Evolutionary conservation across 2,113 vertebrate species (phyloP), one percentile per base, ranked within the genome.

Genomic region (Apteryx owenii): DNA sequence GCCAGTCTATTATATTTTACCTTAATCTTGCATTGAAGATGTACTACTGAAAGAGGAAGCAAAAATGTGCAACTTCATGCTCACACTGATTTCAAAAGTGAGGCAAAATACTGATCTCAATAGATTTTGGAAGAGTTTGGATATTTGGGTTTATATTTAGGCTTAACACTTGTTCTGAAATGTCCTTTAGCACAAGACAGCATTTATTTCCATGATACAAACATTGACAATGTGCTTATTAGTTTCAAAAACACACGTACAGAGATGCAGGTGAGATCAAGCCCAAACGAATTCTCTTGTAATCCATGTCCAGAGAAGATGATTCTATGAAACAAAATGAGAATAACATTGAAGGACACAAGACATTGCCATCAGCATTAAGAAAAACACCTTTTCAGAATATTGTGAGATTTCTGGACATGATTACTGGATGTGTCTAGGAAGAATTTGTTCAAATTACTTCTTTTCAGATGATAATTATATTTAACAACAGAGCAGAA

Each of bases 381-480:
- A 1, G 2, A 66, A 85, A 87, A 87, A 90, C 60, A 92, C 20
- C 40, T 70, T 72, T 73, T 44, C 64, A 75, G 61, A 93, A 76
- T 0, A 0, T 23, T 70, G 38, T 69, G 29, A 33, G 22, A 83
- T 94, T 90, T 89, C 70, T 96, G 76, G 78, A 81, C 10, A 7
- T 29, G 44, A 66, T 92, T 93, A 94, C 28, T 75, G 73, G 88
- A 72, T 53, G 81, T 70, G 64, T 93, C 58, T 95, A 76, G 95
- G 95, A 95, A 94, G 50, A 83, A 69, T 94, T 88, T 88, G 84
- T 94, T 93, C 81, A 64, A 80, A 85, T 92, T 71, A 21, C 50
- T 85, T 77, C 36, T 89, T 28, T 83, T 91, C 58, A 83, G 90
- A 73, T 65, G 76, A 54, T 78, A 71, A 81, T 66, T 85, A 5